phyloP scores from a whole-genome alignment of 2,113 vertebrate genomes.

The Charadrius vociferus region DNA sequence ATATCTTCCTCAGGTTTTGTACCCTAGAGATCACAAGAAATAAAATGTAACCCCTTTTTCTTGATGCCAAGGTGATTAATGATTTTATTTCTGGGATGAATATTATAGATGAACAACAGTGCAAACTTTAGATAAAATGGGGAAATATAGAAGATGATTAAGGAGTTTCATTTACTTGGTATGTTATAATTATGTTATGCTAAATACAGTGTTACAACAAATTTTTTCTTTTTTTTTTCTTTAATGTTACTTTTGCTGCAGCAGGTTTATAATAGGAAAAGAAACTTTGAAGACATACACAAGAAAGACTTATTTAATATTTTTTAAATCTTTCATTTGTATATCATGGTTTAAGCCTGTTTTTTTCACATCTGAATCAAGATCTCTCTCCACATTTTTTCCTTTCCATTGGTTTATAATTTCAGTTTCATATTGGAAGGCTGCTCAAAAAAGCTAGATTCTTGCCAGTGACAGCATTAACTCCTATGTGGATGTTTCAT shows the following conservation, averaged over 20 bases:
- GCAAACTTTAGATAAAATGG: slow-evolving; percentile 19
- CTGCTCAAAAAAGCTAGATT: not conserved
- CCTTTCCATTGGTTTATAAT: not conserved
- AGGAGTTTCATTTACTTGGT: slow-evolving; percentile 70
- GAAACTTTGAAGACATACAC: slow-evolving; percentile 24
- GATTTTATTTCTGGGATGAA: slow-evolving; percentile 59
- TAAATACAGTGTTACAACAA: slow-evolving; percentile 53
- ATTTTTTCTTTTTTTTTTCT: slow-evolving; percentile 5
- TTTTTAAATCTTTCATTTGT: not conserved
- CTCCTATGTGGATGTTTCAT: not conserved
- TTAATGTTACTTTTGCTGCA: slow-evolving; percentile 47
- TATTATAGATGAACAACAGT: slow-evolving; percentile 16
- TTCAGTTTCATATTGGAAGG: not conserved
- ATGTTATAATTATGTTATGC: slow-evolving; percentile 50
- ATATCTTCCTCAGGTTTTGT: slow-evolving; percentile 21
- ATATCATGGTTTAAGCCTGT: not conserved
- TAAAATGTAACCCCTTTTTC: slow-evolving; percentile 27
- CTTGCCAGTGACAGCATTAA: not conserved
- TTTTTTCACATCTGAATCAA: slow-evolving; percentile 26
- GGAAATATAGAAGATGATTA: slow-evolving; percentile 46
- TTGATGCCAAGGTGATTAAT: slow-evolving; percentile 59
- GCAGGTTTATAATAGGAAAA: slow-evolving; percentile 42
- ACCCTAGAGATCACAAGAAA: slow-evolving; percentile 10
- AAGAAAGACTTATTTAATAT: not conserved
- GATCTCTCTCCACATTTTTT: slow-evolving; percentile 20